These are phyloP conservation scores for Amphiprion percula DNA, from an alignment of 2,113 vertebrate genomes.

Conservation along the genomic window DNA sequence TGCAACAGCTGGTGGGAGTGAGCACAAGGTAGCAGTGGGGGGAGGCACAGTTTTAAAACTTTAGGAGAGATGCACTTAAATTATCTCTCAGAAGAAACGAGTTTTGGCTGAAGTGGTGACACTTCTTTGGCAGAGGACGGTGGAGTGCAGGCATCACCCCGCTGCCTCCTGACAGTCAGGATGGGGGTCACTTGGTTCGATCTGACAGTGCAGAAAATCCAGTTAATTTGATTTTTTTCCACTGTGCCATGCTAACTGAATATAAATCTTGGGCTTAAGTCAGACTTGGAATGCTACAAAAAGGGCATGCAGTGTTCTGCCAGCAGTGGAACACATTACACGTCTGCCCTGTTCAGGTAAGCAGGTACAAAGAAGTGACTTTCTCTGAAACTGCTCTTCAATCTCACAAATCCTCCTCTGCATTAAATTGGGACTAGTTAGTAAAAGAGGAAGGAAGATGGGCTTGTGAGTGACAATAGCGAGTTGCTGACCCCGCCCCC, in stretches of 20 bases:
- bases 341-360: background rate
- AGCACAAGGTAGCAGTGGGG: background rate
- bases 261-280: conserved; percentile 41
- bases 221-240: conserved; percentile 43
- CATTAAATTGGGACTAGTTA: background rate
- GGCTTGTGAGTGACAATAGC: conserved; percentile 14
- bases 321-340: conserved; percentile 1
- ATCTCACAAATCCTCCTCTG: background rate
- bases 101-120: background rate
- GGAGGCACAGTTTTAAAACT: conserved; percentile 10
- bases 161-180: conserved; percentile 17
- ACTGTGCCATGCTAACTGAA: conserved; percentile 21
- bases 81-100: conserved; percentile 1
- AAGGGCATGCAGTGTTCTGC: conserved; percentile 18
- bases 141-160: background rate
- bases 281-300: conserved; percentile 20
- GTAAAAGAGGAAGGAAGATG: conserved; percentile 32
- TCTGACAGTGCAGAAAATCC: conserved; percentile 52
- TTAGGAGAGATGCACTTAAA: background rate
- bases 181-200: conserved; percentile 47
- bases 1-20: conserved; percentile 34
- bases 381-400: background rate
- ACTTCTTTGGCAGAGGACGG: conserved; percentile 30
- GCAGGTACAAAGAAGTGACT: background rate
- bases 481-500: background rate